Evolutionary conservation across 2,888 invertebrate species (phyloP), one percentile per base, ranked within the genome.

Genomic region (Lacanobia oleracea): DNA sequence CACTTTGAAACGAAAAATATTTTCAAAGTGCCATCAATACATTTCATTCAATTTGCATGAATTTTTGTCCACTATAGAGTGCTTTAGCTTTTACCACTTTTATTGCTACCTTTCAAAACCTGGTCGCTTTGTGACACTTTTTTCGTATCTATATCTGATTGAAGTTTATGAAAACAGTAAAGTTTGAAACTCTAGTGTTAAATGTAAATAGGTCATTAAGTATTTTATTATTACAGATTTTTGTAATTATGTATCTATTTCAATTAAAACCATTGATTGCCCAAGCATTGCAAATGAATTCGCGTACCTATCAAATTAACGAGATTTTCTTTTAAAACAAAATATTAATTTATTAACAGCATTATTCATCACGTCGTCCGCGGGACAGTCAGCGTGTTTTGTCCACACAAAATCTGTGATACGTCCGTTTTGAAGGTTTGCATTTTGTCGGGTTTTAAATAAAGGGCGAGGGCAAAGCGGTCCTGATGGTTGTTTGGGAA

Each of bases 11-110:
- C 85, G 86, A 82, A 91, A 93, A 93, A 92, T 91, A 91, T 93
- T 93, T 91, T 88, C 86, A 90, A 92, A 93, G 91, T 90, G 91
- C 91, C 92, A 91, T 93, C 92, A 91, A 94, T 93, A 91, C 86
- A 89, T 92, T 93, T 93, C 89, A 91, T 92, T 92, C 90, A 92
- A 94, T 94, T 92, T 93, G 92, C 91, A 93, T 93, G 92, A 88
- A 92, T 92, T 92, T 93, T 88, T 86, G 90, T 88, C 86, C 86
- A 89, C 86, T 91, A 89, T 87, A 87, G 88, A 91, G 89, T 91
- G 92, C 90, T 90, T 88, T 86, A 87, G 87, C 87, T 90, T 90
- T 91, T 90, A 91, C 84, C 86, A 89, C 91, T 93, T 94, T 93
- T 92, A 90, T 91, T 91, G 88, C 88, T 87, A 88, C 88, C 87